Base-by-base conservation (phyloP, 1,140 invertebrate species). In the Delia radicum region DNA sequence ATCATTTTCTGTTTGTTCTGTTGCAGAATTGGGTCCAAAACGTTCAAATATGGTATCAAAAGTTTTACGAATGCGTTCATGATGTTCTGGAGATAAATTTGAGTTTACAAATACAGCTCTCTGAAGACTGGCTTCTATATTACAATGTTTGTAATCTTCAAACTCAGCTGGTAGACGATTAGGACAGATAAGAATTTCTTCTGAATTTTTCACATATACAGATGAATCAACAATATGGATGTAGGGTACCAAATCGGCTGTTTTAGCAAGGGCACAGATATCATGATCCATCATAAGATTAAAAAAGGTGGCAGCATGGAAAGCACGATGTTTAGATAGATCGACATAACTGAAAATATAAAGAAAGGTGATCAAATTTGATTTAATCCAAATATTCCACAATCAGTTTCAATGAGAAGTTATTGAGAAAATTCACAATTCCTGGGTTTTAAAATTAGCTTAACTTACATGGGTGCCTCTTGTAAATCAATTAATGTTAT, bases 121-220 rank as follows among this genome's bases (percentile, higher is more conserved):
- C 13, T 74, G 72, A 42, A 77, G 46, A 3, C 46, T 29, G 0
- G 76, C 73, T 21, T 77, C 76, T 1, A 77, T 2, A 55, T 77
- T 77, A 15, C 76, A 77, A 0, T 7, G 31, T 46, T 42, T 12
- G 31, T 69, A 74, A 8, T 71, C 27, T 12, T 29, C 15, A n/a
- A 26, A 33, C 2, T 62, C 74, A 33, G 42, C 74, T 21, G 29
- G 73, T 3, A 21, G 24, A 26, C 18, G 69, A 77, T 55, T 42
- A 0, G 75, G 61, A 69, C 77, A 79, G 12, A 77, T 46, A 21
- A 79, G 71, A 15, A 79, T 31, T 55, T 79, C 75, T 29, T 76
- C 73, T 4, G 37, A n/a, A 46, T 61, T n/a, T n/a, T 42, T n/a
- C 2, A 46, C 21, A 48, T 75, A 77, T 1, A 76, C 24, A 13